Conservation (phyloP, 2,797 vertebrate genomes). For the Alfaro cultratus region DNA sequence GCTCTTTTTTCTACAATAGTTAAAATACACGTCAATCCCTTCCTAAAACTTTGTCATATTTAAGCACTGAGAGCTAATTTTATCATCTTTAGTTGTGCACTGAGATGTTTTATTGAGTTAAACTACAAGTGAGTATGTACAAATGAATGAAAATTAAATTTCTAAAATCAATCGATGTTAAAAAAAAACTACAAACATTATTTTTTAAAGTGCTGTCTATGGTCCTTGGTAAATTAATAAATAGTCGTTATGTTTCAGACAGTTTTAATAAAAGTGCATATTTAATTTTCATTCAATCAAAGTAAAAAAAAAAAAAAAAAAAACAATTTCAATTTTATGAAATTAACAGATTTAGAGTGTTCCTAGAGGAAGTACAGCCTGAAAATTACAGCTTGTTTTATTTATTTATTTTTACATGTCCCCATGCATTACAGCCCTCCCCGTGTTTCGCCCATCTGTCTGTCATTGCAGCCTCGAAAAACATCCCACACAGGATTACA, state of each 20-base stretch:
- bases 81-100: too few relatives aligned
- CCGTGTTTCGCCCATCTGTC: slow-evolving; percentile 51
- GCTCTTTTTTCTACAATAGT: background rate
- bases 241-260: background rate
- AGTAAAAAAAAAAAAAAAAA: background rate
- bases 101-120: background rate
- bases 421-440: slow-evolving; percentile 36
- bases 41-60: background rate
- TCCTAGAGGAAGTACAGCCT: background rate
- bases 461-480: slow-evolving; percentile 44
- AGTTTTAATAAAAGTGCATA: background rate
- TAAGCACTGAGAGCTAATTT: background rate
- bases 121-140: background rate
- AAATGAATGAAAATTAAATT: too few relatives aligned
- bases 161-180: too few relatives aligned
- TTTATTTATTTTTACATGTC: background rate
- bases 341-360: background rate
- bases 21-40: background rate
- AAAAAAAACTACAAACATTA: too few relatives aligned
- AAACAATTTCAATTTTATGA: background rate
- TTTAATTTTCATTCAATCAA: background rate
- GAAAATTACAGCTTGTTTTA: slow-evolving; percentile 15
- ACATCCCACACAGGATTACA: slow-evolving; percentile 25
- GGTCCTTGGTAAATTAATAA: slow-evolving; percentile 14
- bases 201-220: slow-evolving; percentile 15